phyloP scores from a whole-genome alignment of 2,113 vertebrate species.

The Caloenas nicobarica region DNA sequence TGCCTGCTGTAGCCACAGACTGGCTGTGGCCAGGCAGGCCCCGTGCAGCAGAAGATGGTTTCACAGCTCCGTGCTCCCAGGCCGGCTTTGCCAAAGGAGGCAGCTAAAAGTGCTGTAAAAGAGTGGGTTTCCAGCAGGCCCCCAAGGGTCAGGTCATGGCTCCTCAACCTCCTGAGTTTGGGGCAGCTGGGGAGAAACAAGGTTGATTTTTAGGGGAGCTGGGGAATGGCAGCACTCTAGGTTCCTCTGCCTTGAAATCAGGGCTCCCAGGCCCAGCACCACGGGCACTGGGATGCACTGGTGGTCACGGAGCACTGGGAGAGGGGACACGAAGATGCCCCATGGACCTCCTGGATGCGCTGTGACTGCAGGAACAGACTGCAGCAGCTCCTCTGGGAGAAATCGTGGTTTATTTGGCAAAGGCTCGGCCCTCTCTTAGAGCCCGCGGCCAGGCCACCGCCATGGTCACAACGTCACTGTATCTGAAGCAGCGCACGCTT shows the following conservation, averaged over 20 bases:
- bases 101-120: not conserved
- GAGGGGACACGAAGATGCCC: not conserved
- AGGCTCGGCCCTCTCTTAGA: fast-evolving
- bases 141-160: not conserved
- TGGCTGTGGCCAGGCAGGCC: not conserved
- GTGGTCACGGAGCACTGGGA: fast-evolving
- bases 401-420: not conserved
- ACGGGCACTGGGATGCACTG: fast-evolving
- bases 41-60: not conserved
- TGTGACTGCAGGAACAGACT: not conserved
- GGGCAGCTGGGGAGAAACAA: not conserved
- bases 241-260: fast-evolving
- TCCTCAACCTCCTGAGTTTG: not conserved
- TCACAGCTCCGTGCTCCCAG: not conserved
- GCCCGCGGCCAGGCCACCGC: not conserved
- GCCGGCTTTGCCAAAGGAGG: not conserved
- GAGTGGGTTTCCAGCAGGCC: not conserved
- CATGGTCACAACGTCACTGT: fast-evolving
- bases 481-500: fast-evolving
- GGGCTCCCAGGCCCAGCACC: not conserved
- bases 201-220: not conserved
- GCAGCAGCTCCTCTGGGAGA: not conserved
- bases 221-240: not conserved
- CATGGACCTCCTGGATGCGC: fast-evolving
- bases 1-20: not conserved